Base-by-base conservation (phyloP, 2,888 invertebrate species). In the Tinea trinotella region DNA sequence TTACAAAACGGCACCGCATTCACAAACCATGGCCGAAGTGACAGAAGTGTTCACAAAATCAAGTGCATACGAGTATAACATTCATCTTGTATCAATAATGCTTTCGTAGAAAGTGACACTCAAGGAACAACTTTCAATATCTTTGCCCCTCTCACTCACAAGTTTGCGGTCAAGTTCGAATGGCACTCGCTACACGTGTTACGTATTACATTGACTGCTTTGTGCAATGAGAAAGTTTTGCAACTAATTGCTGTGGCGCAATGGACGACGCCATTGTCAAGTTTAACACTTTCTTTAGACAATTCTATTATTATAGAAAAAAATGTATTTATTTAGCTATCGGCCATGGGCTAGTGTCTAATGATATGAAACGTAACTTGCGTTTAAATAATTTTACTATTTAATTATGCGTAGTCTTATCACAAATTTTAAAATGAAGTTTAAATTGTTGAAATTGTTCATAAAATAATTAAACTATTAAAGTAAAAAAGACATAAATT, bases 21-120 rank as follows among this genome's bases (percentile, higher is more conserved):
- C n/a, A n/a, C n/a, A n/a, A n/a, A n/a, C n/a, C n/a, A n/a, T n/a
- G n/a, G n/a, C n/a, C n/a, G n/a, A n/a, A n/a, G n/a, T n/a, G n/a
- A n/a, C n/a, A n/a, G n/a, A n/a, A n/a, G n/a, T n/a, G n/a, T n/a
- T n/a, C n/a, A n/a, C n/a, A n/a, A 30, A 7, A 7, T 40, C 3
- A 40, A 40, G 40, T 4, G 2, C 12, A 12, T 24, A 24, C 24
- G 36, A 36, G 36, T n/a, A 36, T 40, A 40, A 40, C 17, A 40
- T 46, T 46, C 18, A 46, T 10, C 12, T 46, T 46, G 15, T 46
- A 19, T 46, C 46, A 46, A 46, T 46, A 44, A 44, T 44, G 24
- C 52, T 57, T 58, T 56, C 53, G 56, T 56, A 55, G 54, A 46
- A 40, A 54, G 44, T 24, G 48, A 54, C 15, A 54, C 46, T 24